Conservation (phyloP, 2,888 invertebrate species). For the Agonopterix heracliana region DNA sequence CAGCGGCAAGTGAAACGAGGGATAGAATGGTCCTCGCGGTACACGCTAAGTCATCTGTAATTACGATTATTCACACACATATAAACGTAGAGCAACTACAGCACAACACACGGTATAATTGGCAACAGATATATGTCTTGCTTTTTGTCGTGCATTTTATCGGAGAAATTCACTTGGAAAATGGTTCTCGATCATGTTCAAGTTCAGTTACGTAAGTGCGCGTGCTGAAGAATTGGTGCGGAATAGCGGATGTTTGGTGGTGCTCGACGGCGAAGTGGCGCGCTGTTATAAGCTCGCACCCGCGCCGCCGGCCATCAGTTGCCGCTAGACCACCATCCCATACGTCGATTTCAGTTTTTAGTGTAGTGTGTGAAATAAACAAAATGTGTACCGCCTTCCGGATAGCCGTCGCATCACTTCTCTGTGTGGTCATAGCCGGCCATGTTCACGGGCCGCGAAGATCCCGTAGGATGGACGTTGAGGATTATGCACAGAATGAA, state of each 20-base stretch:
- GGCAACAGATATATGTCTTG: slow-evolving; percentile 58
- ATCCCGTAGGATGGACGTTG: slow-evolving; percentile 62
- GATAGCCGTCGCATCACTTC: slow-evolving; percentile 61
- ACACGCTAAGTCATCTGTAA: slow-evolving; percentile 53
- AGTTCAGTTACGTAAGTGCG: slow-evolving; percentile 76
- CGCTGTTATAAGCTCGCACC: slow-evolving; percentile 71
- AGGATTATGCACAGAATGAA: slow-evolving; percentile 63
- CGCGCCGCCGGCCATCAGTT: slow-evolving; percentile 61
- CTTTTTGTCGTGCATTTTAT: slow-evolving; percentile 73
- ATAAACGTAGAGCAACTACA: slow-evolving; percentile 24
- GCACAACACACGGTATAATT: slow-evolving; percentile 35
- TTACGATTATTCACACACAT: slow-evolving; percentile 48
- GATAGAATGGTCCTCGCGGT: slow-evolving; percentile 40
- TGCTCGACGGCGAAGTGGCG: slow-evolving; percentile 66
- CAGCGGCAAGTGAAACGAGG: slow-evolving; percentile 53
- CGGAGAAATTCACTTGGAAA: slow-evolving; percentile 76
- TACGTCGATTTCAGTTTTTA: slow-evolving; percentile 57
- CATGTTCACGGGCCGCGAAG: slow-evolving; percentile 63
- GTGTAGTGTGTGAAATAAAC: slow-evolving; percentile 55
- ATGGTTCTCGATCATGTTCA: slow-evolving; percentile 74
- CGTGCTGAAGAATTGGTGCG: slow-evolving; percentile 74
- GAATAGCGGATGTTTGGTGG: slow-evolving; percentile 76
- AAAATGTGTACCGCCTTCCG: slow-evolving; percentile 66
- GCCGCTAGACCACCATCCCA: slow-evolving; percentile 62
- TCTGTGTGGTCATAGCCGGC: slow-evolving; percentile 59